Conservation (phyloP, 2,888 invertebrate species). For the Dysmachus trigonus region DNA sequence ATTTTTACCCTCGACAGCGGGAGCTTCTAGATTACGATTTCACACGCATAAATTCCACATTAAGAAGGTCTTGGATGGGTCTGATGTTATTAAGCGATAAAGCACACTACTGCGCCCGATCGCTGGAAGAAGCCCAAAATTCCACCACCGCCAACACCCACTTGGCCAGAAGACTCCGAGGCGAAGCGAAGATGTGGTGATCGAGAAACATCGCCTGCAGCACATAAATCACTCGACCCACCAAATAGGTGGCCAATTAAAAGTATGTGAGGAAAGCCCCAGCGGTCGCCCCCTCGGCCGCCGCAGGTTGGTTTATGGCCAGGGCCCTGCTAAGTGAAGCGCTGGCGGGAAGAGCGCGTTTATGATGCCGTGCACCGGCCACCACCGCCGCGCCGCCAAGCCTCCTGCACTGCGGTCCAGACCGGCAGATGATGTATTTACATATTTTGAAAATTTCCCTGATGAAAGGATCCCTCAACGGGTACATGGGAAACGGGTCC, state of each 20-base stretch:
- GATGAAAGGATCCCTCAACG: conserved; percentile 1
- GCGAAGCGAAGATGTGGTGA: not conserved
- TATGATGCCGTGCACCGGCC: not conserved
- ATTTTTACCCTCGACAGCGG: not conserved
- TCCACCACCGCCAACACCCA: conserved; percentile 5
- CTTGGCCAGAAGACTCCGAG: not conserved
- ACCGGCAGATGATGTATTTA: conserved; percentile 5
- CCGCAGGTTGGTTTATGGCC: not conserved
- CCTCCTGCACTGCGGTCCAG: not conserved
- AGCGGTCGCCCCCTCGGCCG: not conserved
- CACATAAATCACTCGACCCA: conserved; percentile 46
- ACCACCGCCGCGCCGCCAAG: not conserved
- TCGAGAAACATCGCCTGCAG: conserved; percentile 29
- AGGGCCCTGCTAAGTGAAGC: not conserved
- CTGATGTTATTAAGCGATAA: conserved; percentile 47
- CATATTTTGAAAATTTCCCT: conserved; percentile 7
- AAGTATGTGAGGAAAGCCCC: conserved; percentile 43
- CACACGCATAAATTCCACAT: conserved; percentile 48
- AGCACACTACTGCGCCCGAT: conserved; percentile 44
- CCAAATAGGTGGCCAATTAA: conserved; percentile 51
- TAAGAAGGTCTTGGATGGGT: conserved; percentile 40
- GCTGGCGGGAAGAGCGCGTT: not conserved
- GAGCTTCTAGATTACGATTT: conserved; percentile 4
- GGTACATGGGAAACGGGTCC: conserved; percentile 30
- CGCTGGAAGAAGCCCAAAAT: conserved; percentile 21